These are phyloP conservation scores for Oreonectes daqikongensis DNA, from an alignment of 2,797 vertebrate genomes.

Conservation along the genomic window DNA sequence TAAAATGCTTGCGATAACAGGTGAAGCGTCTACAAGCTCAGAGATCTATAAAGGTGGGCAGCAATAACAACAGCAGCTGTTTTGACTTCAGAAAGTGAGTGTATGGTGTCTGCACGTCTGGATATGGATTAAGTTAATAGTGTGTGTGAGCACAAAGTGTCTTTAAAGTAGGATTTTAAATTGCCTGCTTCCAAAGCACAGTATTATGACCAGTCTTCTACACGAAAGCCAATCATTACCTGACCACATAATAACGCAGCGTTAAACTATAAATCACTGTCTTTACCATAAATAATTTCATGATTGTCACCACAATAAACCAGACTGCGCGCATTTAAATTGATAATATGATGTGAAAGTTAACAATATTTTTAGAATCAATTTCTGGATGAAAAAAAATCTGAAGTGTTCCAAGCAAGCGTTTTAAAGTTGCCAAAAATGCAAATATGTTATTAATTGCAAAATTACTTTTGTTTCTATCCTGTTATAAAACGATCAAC, in stretches of 20 bases:
- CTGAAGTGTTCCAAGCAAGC: no score
- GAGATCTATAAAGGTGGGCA: slow-evolving; percentile 29
- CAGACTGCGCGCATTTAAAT: no score
- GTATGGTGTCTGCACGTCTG: slow-evolving; percentile 33
- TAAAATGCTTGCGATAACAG: slow-evolving; percentile 23
- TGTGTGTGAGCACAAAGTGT: slow-evolving; percentile 41
- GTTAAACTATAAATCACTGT: slow-evolving; percentile 28
- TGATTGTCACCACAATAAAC: no score
- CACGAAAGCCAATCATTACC: slow-evolving; percentile 36
- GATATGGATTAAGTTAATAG: slow-evolving; percentile 45
- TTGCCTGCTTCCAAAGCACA: slow-evolving; percentile 10
- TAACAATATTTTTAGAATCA: no score
- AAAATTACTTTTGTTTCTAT: no score
- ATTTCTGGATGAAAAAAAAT: no score
- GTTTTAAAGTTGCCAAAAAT: no score
- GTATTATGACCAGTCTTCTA: slow-evolving; percentile 36
- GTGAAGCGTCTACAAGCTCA: slow-evolving; percentile 15
- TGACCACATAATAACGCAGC: slow-evolving; percentile 38
- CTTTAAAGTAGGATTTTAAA: slow-evolving; percentile 46
- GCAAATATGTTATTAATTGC: no score
- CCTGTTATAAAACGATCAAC: no score
- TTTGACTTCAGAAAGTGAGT: slow-evolving; percentile 21
- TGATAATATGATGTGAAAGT: no score
- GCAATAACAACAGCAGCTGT: slow-evolving; percentile 35
- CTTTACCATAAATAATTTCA: slow-evolving; percentile 34